Base-by-base conservation (phyloP, 2,113 vertebrate species). In the Poecilia latipinna region DNA sequence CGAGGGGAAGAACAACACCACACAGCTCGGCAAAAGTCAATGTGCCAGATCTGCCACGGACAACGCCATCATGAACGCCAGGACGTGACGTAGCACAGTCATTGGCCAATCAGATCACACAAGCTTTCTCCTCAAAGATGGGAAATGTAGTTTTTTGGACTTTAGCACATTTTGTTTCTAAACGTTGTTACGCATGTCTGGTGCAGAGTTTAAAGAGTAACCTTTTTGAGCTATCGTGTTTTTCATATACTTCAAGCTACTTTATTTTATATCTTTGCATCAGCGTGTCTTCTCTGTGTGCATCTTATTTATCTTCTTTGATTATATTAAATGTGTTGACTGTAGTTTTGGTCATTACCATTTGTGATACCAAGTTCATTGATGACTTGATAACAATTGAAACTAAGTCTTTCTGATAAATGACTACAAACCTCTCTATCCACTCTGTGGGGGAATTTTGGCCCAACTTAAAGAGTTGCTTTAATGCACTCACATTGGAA, bases 1-100 rank as follows among this genome's bases (percentile, higher is more conserved):
- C 17, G 3, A 3, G 12, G 12, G 64, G 8, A 57, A 4, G 71
- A 19, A n/a, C 24, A 39, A 66, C 35, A 22, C 39, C 57, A 75
- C n/a, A 73, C 1, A 24, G 15, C 42, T n/a, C 68, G 63, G 57
- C n/a, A 24, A 70, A 76, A 78, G 65, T 87, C 91, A 92, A 83
- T 68, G 83, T 86, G 86, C 69, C 24, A 57, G 39, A n/a, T 0
- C 74, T 35, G 22, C 57, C 78, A 84, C 37, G 90, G 90, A 60
- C 82, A 79, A 68, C 86, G 91, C 88, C 91, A 93, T 92, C 82
- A 86, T 87, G 80, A 57, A 69, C 70, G 22, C 17, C 61, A 12
- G 92, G 93, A 94, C 87, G 79, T 93, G 82, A 90, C 87, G 84
- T 64, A 0, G 3, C 0, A 0, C 0, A 4, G 10, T 10, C 65